These are phyloP conservation scores for Xestia rhomboidea DNA, from an alignment of 2,888 invertebrate species.

Conservation along the genomic window DNA sequence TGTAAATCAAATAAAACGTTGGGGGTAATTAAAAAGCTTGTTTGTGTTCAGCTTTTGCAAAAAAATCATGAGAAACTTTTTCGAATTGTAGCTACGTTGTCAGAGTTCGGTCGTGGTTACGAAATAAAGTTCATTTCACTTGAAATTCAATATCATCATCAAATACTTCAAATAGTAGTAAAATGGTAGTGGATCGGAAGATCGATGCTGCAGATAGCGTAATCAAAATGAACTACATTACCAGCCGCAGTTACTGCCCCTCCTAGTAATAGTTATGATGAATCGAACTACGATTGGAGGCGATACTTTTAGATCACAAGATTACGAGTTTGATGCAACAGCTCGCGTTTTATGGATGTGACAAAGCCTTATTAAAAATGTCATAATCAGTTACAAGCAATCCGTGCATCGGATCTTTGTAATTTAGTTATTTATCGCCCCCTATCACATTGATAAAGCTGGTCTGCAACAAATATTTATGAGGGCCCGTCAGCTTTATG, in stretches of 20 bases:
- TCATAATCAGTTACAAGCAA: slow-evolving; percentile 61
- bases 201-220: slow-evolving; percentile 54
- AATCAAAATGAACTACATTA: slow-evolving; percentile 51
- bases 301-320: slow-evolving; percentile 59
- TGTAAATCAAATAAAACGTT: slow-evolving; percentile 35
- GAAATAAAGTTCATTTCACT: slow-evolving; percentile 30
- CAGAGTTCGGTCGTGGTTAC: slow-evolving; percentile 3
- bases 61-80: slow-evolving; percentile 1
- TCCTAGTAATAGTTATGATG: slow-evolving; percentile 51
- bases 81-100: neutral
- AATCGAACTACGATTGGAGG: slow-evolving; percentile 49
- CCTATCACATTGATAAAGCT: slow-evolving; percentile 68
- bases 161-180: slow-evolving; percentile 50
- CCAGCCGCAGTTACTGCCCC: slow-evolving; percentile 24
- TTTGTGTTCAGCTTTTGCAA: slow-evolving; percentile 4
- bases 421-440: slow-evolving; percentile 74
- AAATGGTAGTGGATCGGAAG: slow-evolving; percentile 51
- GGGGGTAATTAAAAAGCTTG: slow-evolving; percentile 34
- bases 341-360: slow-evolving; percentile 43
- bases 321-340: slow-evolving; percentile 61
- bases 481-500: slow-evolving; percentile 80
- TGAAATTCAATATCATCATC: slow-evolving; percentile 17
- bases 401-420: slow-evolving; percentile 43
- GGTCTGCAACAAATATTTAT: slow-evolving; percentile 80
- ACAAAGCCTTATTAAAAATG: slow-evolving; percentile 56